Percentiles rank a stretch among this genome's conserved stretches.
These are phyloP conservation scores for Chloroceryle aenea DNA, from an alignment of 2,113 vertebrate genomes.

Conservation along the genomic window DNA sequence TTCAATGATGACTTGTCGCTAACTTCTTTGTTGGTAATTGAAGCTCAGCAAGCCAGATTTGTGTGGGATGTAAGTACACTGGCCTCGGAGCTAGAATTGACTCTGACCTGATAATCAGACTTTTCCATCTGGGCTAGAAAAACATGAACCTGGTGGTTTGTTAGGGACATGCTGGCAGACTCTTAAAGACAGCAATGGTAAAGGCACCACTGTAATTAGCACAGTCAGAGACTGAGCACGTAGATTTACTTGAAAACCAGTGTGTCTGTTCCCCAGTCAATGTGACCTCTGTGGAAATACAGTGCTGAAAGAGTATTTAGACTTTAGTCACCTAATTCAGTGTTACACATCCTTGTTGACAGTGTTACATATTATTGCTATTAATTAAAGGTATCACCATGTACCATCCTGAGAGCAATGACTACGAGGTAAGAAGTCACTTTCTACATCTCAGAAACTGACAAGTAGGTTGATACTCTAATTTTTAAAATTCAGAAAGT, in stretches of 20 bases:
- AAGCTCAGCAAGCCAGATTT: background rate
- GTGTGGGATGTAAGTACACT: background rate
- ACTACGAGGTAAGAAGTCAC: background rate
- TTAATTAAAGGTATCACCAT: background rate
- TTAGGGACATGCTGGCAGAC: constrained; percentile 25
- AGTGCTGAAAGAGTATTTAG: background rate
- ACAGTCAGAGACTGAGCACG: background rate
- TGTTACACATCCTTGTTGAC: background rate
- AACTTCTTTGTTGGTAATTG: background rate
- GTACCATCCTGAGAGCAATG: background rate
- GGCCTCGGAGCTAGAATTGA: background rate
- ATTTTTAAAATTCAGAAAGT: background rate
- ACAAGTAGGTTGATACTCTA: background rate
- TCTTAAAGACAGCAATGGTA: background rate
- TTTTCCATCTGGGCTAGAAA: background rate
- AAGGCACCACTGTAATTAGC: constrained; percentile 39
- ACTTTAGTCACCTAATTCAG: background rate
- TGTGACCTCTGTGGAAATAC: background rate
- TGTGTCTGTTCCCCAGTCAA: background rate
- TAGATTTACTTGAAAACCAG: constrained; percentile 8
- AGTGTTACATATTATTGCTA: background rate
- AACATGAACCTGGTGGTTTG: constrained; percentile 12
- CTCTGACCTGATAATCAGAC: background rate
- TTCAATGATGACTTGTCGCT: background rate
- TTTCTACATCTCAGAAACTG: background rate